Base-by-base conservation (phyloP, 2,888 invertebrate species). In the Phyto melanocephala region DNA sequence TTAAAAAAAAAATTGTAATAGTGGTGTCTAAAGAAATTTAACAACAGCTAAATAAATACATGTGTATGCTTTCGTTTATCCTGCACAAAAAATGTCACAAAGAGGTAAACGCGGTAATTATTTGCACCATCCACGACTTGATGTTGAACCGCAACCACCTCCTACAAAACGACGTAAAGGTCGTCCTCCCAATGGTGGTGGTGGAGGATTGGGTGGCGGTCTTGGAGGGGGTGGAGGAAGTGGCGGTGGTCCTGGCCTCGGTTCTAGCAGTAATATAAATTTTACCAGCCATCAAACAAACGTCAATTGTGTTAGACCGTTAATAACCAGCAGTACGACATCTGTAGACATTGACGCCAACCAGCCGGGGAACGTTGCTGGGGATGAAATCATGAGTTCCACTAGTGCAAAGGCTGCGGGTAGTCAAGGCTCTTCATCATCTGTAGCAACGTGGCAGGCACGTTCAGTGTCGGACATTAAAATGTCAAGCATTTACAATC, bases 401-500 rank as follows among this genome's bases (percentile, higher is more conserved):
- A 86, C 86, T 75, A 86, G 85, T 72, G 83, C 85, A 11, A 84
- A 85, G 62, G 84, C 85, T 15, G 78, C 80, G 8, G 75, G 84
- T 81, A 84, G 86, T 56, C 81, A 83, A 58, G 83, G 77, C 13
- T 85, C 85, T 13, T 86, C 88, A 11, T 87, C 89, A 37, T 87
- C 89, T 65, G 87, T 88, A 33, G 87, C 88, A 45, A 86, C 89
- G 84, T 97, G 96, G 97, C 96, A 96, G 90, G 95, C 96, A 88
- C 94, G 96, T 88, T 95, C 96, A 87, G 94, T 95, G 89, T 95
- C 94, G 90, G 97, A 97, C 92, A 95, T 97, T 91, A 97, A 96
- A 92, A 95, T 95, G 92, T 95, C 95, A 87, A 95, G 96, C 91
- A 97, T 97, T 91, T 97, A 97, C 92, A 97, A 97, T 92, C 94